A percentile compares a stretch with the other conserved stretches of the same genome.
These are phyloP conservation scores for Alcis repandata DNA, from an alignment of 2,888 invertebrate species.

Conservation along the genomic window DNA sequence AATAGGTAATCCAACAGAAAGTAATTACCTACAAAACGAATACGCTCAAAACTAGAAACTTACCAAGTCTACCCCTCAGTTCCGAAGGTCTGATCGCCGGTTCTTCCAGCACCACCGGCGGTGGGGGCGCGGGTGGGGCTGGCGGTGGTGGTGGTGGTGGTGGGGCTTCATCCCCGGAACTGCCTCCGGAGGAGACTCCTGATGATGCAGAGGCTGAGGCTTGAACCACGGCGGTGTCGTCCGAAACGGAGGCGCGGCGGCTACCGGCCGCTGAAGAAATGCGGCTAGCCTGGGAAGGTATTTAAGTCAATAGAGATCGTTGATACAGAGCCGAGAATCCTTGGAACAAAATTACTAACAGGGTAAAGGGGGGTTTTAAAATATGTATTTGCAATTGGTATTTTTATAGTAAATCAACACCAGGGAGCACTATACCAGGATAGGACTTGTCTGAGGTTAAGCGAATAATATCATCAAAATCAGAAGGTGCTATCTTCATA, in stretches of 20 bases:
- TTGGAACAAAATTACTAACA: too few species aligned
- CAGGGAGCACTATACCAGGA: too few species aligned
- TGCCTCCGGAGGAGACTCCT: conserved; percentile 78
- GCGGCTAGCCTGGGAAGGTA: conserved; percentile 70
- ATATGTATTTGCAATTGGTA: too few species aligned
- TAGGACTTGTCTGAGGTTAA: too few species aligned
- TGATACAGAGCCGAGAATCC: too few species aligned
- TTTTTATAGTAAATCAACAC: too few species aligned
- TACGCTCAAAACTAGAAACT: conserved; percentile 57
- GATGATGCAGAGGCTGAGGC: conserved; percentile 70
- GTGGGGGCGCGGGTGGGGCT: conserved; percentile 79
- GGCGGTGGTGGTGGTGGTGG: conserved; percentile 91
- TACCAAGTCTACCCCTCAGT: conserved; percentile 81
- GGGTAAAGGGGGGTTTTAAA: too few species aligned
- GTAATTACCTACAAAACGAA: too few species aligned
- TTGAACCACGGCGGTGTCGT: conserved; percentile 67
- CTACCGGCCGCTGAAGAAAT: conserved; percentile 81
- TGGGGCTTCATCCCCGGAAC: conserved; percentile 85
- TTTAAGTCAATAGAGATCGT: background rate
- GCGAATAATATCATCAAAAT: too few species aligned
- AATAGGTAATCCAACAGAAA: too few species aligned
- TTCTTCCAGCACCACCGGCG: conserved; percentile 88
- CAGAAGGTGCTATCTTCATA: too few species aligned
- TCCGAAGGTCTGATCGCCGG: conserved; percentile 89
- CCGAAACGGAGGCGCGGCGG: conserved; percentile 75